phyloP scores from a whole-genome alignment of 2,113 vertebrate genomes.

The Trogon melanurus region DNA sequence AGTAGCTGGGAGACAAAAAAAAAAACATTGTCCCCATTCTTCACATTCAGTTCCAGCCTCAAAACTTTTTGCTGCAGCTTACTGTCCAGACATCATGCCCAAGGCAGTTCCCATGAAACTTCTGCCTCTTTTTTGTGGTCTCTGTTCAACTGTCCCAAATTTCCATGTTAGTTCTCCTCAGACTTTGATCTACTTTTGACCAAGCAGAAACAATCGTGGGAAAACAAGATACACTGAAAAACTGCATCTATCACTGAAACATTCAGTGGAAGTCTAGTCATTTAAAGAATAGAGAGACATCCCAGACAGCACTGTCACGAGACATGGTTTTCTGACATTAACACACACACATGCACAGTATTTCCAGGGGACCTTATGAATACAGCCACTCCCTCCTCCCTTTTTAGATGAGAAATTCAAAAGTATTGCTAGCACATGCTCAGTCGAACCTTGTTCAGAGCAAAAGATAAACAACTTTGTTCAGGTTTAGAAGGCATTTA shows the following conservation, averaged over 20 bases:
- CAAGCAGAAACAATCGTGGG: neutral
- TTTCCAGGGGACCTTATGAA: neutral
- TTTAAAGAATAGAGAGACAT: neutral
- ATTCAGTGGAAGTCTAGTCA: neutral
- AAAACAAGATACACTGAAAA: neutral
- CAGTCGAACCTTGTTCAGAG: neutral
- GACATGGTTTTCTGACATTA: neutral
- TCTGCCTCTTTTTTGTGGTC: constrained; percentile 4
- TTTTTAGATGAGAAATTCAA: neutral
- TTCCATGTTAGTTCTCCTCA: neutral
- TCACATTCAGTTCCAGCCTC: neutral
- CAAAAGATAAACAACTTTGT: neutral
- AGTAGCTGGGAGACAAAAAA: neutral
- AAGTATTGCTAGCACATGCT: neutral
- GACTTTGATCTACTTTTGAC: constrained; percentile 1
- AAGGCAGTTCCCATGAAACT: neutral
- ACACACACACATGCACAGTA: neutral
- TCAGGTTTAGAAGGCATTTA: neutral
- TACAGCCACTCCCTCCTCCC: neutral
- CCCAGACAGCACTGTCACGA: neutral
- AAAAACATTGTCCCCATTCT: neutral
- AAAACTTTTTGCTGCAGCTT: neutral
- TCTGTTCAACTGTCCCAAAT: neutral
- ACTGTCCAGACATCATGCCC: neutral
- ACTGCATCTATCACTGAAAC: neutral